These are phyloP conservation scores for Busseola fusca DNA, from an alignment of 2,888 invertebrate species.

Conservation along the genomic window DNA sequence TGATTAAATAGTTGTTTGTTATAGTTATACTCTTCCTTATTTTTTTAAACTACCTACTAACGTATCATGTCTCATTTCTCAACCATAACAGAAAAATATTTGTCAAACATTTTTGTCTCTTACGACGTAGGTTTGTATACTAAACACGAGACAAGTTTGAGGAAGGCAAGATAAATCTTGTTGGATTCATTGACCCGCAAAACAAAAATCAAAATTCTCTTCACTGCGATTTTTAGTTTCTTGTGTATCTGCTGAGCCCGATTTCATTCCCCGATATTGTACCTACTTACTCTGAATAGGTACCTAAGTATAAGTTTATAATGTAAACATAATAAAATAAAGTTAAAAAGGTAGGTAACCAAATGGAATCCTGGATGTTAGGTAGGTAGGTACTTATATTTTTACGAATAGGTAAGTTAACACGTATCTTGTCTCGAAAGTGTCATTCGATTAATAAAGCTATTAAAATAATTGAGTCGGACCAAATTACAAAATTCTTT, in stretches of 20 bases:
- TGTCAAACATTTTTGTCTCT: not conserved
- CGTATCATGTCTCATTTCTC: too few relatives aligned
- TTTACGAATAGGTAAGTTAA: constrained; percentile 11
- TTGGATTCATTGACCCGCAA: not conserved
- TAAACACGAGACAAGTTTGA: not conserved
- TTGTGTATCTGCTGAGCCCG: not conserved
- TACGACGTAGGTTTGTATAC: too few relatives aligned
- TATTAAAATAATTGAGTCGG: constrained; percentile 69
- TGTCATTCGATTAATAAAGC: constrained; percentile 64
- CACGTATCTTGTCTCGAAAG: constrained; percentile 28
- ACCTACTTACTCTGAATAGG: not conserved
- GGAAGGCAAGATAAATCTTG: not conserved
- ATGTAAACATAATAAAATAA: not conserved
- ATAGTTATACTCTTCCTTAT: not conserved
- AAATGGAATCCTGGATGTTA: constrained; percentile 18
- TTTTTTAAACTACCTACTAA: not conserved
- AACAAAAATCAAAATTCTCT: not conserved
- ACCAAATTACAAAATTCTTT: constrained; percentile 77
- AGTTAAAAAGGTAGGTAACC: not conserved
- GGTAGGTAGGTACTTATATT: not conserved
- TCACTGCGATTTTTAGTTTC: not conserved
- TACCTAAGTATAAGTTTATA: not conserved
- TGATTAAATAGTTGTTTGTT: not conserved
- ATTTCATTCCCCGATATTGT: not conserved
- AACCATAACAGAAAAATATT: not conserved